phyloP scores from a whole-genome alignment of 2,797 vertebrate genomes.

The Kryptolebias ocellatus region DNA sequence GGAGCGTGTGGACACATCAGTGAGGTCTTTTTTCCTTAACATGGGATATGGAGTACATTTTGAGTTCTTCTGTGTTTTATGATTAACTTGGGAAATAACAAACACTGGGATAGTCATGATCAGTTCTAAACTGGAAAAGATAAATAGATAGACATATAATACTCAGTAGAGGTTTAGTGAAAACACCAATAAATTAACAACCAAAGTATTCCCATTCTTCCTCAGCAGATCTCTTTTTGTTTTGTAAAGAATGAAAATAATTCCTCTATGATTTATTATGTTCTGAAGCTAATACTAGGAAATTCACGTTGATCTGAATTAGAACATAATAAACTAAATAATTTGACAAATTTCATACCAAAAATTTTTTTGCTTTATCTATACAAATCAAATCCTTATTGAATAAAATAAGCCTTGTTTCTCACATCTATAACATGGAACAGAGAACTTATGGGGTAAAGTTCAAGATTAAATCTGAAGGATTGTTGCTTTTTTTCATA shows the following conservation, averaged over 20 bases:
- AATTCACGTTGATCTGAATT: slow-evolving; percentile 51
- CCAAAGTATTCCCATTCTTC: slow-evolving; percentile 60
- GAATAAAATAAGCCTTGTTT: slow-evolving; percentile 47
- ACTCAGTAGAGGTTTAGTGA: slow-evolving; percentile 59
- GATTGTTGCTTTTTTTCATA: too few species aligned
- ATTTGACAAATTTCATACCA: slow-evolving; percentile 71
- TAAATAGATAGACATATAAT: slow-evolving; percentile 73
- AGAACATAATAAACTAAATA: slow-evolving; percentile 65
- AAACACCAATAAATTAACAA: slow-evolving; percentile 74
- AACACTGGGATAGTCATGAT: slow-evolving; percentile 44
- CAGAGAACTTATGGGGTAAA: background rate
- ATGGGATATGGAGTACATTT: slow-evolving; percentile 54
- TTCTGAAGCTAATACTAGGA: slow-evolving; percentile 57
- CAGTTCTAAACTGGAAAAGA: slow-evolving; percentile 68
- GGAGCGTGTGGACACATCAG: slow-evolving; percentile 68
- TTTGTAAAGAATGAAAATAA: slow-evolving; percentile 71
- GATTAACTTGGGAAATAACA: slow-evolving; percentile 66
- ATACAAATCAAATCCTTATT: slow-evolving; percentile 61
- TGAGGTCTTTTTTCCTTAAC: slow-evolving; percentile 51
- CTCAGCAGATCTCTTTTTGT: slow-evolving; percentile 27
- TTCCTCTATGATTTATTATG: slow-evolving; percentile 68
- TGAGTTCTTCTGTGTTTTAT: slow-evolving; percentile 69
- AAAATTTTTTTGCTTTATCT: slow-evolving; percentile 47
- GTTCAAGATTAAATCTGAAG: too few species aligned
- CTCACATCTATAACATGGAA: slow-evolving; percentile 51